A percentile compares a stretch with the other conserved stretches of the same genome.
phyloP scores from a whole-genome alignment of 2,113 vertebrate genomes.

The Zapus hudsonius region DNA sequence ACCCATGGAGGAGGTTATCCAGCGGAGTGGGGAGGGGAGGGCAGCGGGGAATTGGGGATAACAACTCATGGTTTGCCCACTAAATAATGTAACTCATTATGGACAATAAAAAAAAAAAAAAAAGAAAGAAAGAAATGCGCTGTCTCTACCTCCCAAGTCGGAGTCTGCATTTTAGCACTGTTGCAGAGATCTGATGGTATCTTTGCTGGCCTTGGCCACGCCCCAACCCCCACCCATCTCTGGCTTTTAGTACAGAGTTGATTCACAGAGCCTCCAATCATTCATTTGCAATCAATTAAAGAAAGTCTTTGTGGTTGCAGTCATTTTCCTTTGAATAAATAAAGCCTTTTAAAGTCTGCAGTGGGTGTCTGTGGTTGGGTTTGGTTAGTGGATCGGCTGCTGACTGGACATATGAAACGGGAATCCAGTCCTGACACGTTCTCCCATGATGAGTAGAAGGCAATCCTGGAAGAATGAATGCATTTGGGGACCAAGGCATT shows the following conservation, averaged over 20 bases:
- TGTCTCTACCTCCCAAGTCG: background rate
- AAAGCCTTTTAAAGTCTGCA: slow-evolving; percentile 44
- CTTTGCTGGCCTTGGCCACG: background rate
- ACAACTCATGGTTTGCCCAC: no score
- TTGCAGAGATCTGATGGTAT: background rate
- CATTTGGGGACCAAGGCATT: background rate
- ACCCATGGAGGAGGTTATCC: no score
- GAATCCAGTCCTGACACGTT: background rate
- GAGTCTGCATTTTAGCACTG: background rate
- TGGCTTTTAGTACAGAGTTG: background rate
- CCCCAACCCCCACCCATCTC: background rate
- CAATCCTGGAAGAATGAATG: background rate
- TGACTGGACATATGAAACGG: no score
- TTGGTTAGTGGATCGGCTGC: no score
- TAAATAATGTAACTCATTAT: no score
- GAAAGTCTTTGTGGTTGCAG: background rate
- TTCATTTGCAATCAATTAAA: slow-evolving; percentile 58
- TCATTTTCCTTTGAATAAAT: slow-evolving; percentile 42
- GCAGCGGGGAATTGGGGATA: no score
- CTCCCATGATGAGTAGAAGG: background rate
- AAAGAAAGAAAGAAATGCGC: slow-evolving; percentile 4
- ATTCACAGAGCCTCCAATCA: slow-evolving; percentile 20
- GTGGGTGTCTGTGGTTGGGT: background rate
- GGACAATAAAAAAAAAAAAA: no score
- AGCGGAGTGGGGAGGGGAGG: no score